Conservation (phyloP, 2,797 vertebrate genomes). For the Enteromius afrohamiltoni region DNA sequence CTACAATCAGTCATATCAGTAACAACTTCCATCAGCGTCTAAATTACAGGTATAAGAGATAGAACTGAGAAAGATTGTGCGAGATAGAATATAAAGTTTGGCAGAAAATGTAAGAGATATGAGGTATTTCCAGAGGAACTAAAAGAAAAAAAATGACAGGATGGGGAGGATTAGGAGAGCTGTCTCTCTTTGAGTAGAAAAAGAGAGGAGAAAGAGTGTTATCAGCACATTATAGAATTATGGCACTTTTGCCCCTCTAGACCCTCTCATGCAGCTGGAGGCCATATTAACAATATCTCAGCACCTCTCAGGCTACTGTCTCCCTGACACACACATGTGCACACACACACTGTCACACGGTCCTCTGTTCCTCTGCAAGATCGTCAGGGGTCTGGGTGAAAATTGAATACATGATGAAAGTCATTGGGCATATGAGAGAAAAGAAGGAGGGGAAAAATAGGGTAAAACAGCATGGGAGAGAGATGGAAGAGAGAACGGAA, state of each 20-base stretch:
- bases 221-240: slow-evolving; percentile 55
- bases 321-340: slow-evolving; percentile 23
- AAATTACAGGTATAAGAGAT: slow-evolving; percentile 39
- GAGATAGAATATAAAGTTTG: slow-evolving; percentile 25
- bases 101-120: slow-evolving; percentile 40
- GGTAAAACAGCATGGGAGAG: slow-evolving; percentile 1
- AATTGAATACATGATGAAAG: slow-evolving; percentile 48
- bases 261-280: slow-evolving; percentile 52
- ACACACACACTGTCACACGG: slow-evolving; percentile 16
- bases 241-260: slow-evolving; percentile 52
- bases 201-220: slow-evolving; percentile 49
- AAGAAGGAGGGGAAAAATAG: slow-evolving; percentile 14
- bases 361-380: slow-evolving; percentile 19
- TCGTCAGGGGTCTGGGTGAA: slow-evolving; percentile 45
- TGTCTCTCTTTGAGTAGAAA: slow-evolving; percentile 37
- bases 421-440: slow-evolving; percentile 33
- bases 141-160: slow-evolving; percentile 40
- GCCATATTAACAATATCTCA: slow-evolving; percentile 50
- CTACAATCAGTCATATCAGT: slow-evolving; percentile 47
- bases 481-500: slow-evolving; percentile 15
- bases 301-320: slow-evolving; percentile 37
- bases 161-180: slow-evolving; percentile 24
- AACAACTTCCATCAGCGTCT: slow-evolving; percentile 42
- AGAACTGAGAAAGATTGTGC: slow-evolving; percentile 4
- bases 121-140: slow-evolving; percentile 41